phyloP scores from a whole-genome alignment of 2,888 invertebrate genomes.

The Pilophorus perplexus region DNA sequence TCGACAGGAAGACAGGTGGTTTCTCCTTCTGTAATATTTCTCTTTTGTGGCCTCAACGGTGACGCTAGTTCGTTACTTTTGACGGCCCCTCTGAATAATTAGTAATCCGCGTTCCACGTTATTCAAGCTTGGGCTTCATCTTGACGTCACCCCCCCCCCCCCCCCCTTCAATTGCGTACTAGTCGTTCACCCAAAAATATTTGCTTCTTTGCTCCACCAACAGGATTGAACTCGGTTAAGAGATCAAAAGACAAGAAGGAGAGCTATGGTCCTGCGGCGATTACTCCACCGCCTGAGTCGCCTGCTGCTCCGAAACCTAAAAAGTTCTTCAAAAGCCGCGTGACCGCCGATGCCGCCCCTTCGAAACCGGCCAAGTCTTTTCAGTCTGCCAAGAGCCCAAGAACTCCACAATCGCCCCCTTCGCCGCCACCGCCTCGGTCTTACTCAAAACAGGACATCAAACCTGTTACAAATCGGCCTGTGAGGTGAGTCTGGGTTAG shows the following conservation, averaged over 20 bases:
- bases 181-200: no score
- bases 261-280: constrained; percentile 25
- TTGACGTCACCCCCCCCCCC: no score
- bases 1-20: no score
- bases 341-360: constrained; percentile 54
- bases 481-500: constrained; percentile 40
- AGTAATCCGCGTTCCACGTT: no score
- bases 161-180: no score
- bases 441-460: constrained; percentile 40
- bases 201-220: no score
- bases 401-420: constrained; percentile 25
- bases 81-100: no score
- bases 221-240: constrained; percentile 18
- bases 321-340: constrained; percentile 86
- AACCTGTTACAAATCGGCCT: constrained; percentile 37
- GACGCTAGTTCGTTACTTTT: no score
- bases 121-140: no score
- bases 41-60: no score
- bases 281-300: constrained; percentile 29
- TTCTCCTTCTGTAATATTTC: no score
- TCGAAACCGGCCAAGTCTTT: constrained; percentile 38
- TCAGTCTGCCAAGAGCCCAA: constrained; percentile 41
- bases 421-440: constrained; percentile 41
- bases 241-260: constrained; percentile 20
- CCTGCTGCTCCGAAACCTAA: constrained; percentile 65